Base-by-base conservation (phyloP, 2,113 vertebrate species). In the Hippocampus barbouri region DNA sequence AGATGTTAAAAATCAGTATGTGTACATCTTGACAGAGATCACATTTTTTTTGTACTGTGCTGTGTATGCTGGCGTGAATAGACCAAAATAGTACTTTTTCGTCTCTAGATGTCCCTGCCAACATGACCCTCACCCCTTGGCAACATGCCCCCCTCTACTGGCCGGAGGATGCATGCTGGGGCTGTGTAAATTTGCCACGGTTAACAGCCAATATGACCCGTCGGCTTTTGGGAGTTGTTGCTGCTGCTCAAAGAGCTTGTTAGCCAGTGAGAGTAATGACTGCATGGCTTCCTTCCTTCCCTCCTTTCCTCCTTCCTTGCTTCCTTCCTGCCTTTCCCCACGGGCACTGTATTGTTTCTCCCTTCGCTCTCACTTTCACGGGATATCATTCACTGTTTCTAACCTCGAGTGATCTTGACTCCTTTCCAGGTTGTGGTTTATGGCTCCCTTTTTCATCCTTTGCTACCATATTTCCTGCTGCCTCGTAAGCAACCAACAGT, bases 211-310 rank as follows among this genome's bases (percentile, higher is more conserved):
- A 68, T 51, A 47, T 56, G 66, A 60, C 38, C 43, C 80, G 89
- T 86, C 86, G 87, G 79, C 80, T 83, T 79, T 81, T 85, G 73
- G 81, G 38, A 87, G 86, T 81, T 86, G 85, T 83, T 85, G 83
- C 86, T 89, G 75, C 78, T 71, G 68, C 53, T 56, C 21, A 56
- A 56, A 23, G 25, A 78, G 79, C 84, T 88, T 88, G 90, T 88
- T 90, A 81, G 83, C 76, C 88, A 88, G 87, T 85, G 84, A 87
- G 80, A 85, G 71, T 82, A 86, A 83, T 88, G 80, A 75, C 80
- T 81, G 62, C 74, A 66, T 71, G 63, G 66, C 72, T 81, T 69
- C 72, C 68, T 73, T 66, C 77, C 70, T 69, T 67, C 62, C 53
- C 66, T 38, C 21, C 59, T 10, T 69, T 23, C 20, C 43, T 18